Evolutionary conservation across 2,797 vertebrate species (phyloP).

Genomic region (Natrix natrix): DNA sequence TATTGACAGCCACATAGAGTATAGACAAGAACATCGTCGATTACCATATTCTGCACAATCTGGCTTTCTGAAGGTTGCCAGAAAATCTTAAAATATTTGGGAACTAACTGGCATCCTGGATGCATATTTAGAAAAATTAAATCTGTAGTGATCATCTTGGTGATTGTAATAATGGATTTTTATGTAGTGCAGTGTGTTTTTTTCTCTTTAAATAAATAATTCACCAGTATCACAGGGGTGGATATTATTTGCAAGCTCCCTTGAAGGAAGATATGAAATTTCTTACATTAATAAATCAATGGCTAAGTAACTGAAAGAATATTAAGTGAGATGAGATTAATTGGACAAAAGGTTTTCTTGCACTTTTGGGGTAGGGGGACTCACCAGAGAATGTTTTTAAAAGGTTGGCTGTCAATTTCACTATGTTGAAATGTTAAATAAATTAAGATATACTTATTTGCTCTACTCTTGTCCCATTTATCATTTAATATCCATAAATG

Average conservation of each 20-base stretch:
- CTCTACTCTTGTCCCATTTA: background rate
- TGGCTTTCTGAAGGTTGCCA: background rate
- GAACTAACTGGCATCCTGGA: background rate
- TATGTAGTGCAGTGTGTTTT: background rate
- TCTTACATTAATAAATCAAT: background rate
- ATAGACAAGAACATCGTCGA: background rate
- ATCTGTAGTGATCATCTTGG: background rate
- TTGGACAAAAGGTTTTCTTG: background rate
- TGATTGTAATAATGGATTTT: background rate
- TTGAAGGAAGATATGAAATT: background rate
- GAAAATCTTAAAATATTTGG: background rate
- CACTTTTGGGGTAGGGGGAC: background rate
- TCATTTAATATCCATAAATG: background rate
- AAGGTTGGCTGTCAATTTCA: background rate
- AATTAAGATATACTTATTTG: background rate
- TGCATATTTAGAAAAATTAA: background rate
- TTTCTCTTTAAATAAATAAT: background rate
- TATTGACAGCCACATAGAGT: background rate
- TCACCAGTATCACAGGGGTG: background rate
- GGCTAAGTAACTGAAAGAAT: background rate
- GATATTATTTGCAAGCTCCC: background rate
- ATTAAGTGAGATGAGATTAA: background rate
- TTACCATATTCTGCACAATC: background rate
- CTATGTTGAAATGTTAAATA: background rate
- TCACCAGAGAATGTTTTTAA: background rate